phyloP scores from a whole-genome alignment of 2,113 vertebrate species.

The Cryptomyrus ogoouensis region DNA sequence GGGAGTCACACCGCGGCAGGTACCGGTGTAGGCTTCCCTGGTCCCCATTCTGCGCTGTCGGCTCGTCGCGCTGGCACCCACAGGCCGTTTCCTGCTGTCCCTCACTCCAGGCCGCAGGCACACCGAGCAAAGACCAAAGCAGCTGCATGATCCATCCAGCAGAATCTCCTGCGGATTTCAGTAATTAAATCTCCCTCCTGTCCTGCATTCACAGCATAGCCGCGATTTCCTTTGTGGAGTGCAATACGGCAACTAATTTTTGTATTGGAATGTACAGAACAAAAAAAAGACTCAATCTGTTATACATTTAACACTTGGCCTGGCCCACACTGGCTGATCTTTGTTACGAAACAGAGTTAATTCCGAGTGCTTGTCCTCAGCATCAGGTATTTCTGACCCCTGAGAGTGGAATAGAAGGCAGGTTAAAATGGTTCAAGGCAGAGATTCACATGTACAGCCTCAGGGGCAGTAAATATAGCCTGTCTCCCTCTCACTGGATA shows the following conservation, averaged over 20 bases:
- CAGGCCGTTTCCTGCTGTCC: conserved; percentile 63
- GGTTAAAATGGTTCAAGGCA: background rate
- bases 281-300: background rate
- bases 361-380: background rate
- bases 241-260: background rate
- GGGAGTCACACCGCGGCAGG: conserved; percentile 55
- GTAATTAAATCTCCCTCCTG: background rate
- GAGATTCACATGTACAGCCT: background rate
- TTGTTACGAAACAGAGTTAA: conserved; percentile 14
- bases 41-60: conserved; percentile 42
- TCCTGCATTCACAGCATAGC: background rate
- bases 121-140: background rate
- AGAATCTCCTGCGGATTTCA: background rate
- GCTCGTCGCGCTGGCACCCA: conserved; percentile 59
- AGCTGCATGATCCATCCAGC: background rate
- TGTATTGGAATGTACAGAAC: background rate
- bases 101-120: conserved; percentile 56
- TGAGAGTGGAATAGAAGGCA: background rate
- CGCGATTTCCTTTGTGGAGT: background rate
- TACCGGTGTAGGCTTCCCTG: conserved; percentile 45
- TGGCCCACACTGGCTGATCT: conserved; percentile 6
- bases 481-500: background rate
- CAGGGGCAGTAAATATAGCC: conserved; percentile 19
- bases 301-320: background rate
- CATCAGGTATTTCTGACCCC: background rate